A percentile compares a stretch with the other conserved stretches of the same genome.
These are phyloP conservation scores for Brachypodius melanocephalos DNA, from an alignment of 2,113 vertebrate genomes.

Conservation along the genomic window DNA sequence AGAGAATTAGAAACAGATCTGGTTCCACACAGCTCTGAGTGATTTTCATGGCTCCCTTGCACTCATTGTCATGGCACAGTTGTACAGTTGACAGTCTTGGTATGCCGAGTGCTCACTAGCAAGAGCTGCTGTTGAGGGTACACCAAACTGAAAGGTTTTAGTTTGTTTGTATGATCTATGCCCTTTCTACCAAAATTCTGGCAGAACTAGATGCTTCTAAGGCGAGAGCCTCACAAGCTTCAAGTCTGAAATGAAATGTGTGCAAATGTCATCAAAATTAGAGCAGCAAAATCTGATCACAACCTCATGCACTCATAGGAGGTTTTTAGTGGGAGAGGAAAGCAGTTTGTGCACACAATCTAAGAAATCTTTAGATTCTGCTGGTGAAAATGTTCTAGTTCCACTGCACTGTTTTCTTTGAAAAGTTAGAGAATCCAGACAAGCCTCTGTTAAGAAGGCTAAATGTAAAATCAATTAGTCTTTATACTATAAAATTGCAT, in stretches of 20 bases:
- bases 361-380: neutral
- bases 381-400: neutral
- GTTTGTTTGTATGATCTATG: neutral
- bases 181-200: neutral
- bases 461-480: neutral
- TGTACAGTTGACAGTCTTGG: too few species aligned
- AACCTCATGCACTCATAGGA: neutral
- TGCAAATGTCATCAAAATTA: neutral
- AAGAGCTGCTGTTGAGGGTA: neutral
- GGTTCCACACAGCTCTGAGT: neutral
- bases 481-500: neutral
- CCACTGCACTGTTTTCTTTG: neutral
- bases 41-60: neutral
- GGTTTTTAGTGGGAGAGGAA: neutral
- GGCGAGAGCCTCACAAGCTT: neutral
- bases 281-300: neutral
- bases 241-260: neutral
- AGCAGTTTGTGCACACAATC: neutral
- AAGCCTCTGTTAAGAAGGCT: neutral
- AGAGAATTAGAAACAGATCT: neutral
- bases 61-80: fast-evolving
- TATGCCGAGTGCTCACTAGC: neutral
- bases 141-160: neutral
- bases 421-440: neutral
- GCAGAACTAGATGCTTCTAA: neutral